These are phyloP conservation scores for Diploscapter pachys DNA, from an alignment of 1,140 invertebrate genomes.

Conservation along the genomic window DNA sequence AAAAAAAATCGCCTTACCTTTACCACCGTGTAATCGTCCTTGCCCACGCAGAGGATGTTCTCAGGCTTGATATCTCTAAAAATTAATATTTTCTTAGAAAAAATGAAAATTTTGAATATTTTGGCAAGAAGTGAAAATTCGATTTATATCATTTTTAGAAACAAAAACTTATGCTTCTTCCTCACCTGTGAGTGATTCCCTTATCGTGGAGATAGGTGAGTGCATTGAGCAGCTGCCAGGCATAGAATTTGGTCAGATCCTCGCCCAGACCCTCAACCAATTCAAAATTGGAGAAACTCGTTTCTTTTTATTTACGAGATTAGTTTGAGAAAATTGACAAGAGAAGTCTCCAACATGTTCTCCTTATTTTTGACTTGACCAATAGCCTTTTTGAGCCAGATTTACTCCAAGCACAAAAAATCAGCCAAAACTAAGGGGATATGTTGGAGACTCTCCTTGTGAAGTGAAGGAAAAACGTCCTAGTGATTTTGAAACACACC, in stretches of 20 bases:
- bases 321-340: no score
- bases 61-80: conserved; percentile 15
- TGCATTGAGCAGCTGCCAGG: conserved; percentile 4
- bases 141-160: no score
- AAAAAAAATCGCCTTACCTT: neutral
- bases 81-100: no score
- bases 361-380: neutral
- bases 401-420: neutral
- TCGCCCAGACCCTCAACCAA: conserved; percentile 4
- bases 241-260: conserved; percentile 8
- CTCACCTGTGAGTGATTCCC: neutral
- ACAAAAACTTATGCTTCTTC: no score
- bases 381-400: neutral
- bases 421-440: no score
- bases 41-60: conserved; percentile 10
- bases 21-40: conserved; percentile 10
- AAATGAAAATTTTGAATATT: no score
- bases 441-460: no score
- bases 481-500: no score
- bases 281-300: no score
- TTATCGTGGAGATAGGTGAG: conserved; percentile 5
- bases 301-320: no score
- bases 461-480: no score
- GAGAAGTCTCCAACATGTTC: neutral
- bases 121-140: no score